These are phyloP conservation scores for Ichneumoninae sp. DNA, from an alignment of 2,888 invertebrate species.

Conservation along the genomic window DNA sequence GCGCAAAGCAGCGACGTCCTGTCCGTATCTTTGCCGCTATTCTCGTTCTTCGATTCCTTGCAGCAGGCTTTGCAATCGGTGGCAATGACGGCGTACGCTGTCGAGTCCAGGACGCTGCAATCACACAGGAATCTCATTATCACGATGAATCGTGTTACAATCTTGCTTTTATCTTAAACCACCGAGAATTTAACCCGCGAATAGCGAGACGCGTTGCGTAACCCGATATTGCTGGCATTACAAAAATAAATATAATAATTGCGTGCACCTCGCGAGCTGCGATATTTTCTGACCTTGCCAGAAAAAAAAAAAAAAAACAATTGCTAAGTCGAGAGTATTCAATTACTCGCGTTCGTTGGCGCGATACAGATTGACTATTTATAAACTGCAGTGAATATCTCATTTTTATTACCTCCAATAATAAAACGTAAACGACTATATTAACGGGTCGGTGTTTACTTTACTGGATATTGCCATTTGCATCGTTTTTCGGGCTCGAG, in stretches of 20 bases:
- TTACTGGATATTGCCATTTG: not conserved
- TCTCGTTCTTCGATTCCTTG: constrained; percentile 82
- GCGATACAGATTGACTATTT: not conserved
- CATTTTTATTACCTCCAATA: not conserved
- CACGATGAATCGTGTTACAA: not conserved
- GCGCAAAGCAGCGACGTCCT: constrained; percentile 86
- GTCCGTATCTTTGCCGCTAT: constrained; percentile 83
- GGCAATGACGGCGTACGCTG: constrained; percentile 75
- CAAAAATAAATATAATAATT: constrained; percentile 1
- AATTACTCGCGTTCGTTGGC: constrained; percentile 12
- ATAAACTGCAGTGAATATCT: not conserved
- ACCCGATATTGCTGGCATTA: not conserved
- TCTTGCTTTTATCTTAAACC: not conserved
- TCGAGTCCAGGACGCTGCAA: constrained; percentile 80
- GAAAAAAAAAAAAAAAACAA: constrained; percentile 17
- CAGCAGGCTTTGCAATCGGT: constrained; percentile 79
- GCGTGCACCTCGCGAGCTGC: not conserved
- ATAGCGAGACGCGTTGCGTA: not conserved
- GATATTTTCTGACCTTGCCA: constrained; percentile 26
- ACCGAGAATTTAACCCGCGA: not conserved
- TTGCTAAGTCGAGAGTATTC: not conserved
- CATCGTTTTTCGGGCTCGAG: too few relatives aligned
- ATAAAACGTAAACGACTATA: not conserved
- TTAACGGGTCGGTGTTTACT: not conserved
- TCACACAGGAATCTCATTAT: constrained; percentile 46